Evolutionary conservation across 1,140 invertebrate genomes (phyloP), one percentile per base, ranked within the genome.

Genomic region (Zaprionus tsacasi): DNA sequence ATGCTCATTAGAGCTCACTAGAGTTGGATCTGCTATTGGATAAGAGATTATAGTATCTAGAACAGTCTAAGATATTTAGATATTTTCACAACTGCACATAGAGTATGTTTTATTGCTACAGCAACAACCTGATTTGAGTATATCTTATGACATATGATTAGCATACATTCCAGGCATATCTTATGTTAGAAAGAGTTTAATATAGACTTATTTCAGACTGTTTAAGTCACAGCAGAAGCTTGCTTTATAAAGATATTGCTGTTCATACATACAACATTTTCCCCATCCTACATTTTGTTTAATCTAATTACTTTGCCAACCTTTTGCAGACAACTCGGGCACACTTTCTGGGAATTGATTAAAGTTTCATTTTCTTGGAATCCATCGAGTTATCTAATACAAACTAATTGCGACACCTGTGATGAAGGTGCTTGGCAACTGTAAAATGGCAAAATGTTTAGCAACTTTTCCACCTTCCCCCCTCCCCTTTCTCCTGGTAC

Each of bases 341-440:
- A 1, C 1, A 21, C 6, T 21, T 15, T 11, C 17, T 3, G 45
- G 5, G 45, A 50, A 50, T 50, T 50, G 21, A 50, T 50, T 50
- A 10, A 17, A 36, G 12, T 6, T 33, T 36, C 21, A 8, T 7
- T 45, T 7, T 0, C 3, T 1, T 11, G 30, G 30, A 63, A 36
- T 63, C 35, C 36, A 64, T 64, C 21, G 33, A 13, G 35, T 64
- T 64, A 54, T 52, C 60, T 54, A 54, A 64, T 52, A 21, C 2
- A 48, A 30, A 55, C 63, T 65, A 54, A 64, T 65, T 65, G 52
- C 45, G 48, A 54, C 60, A 50, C 43, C 59, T 33, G 15, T 33
- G 15, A 35, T 60, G 21, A 38, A 52, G 27, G 3, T 4, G 52
- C 30, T 45, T 45, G 30, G 15, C 33, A 15, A 55, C 43, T 48